A percentile compares a stretch with the other conserved stretches of the same genome.
Evolutionary conservation across 2,888 invertebrate genomes (phyloP).

Genomic region (Xanthostigma xanthostigma): DNA sequence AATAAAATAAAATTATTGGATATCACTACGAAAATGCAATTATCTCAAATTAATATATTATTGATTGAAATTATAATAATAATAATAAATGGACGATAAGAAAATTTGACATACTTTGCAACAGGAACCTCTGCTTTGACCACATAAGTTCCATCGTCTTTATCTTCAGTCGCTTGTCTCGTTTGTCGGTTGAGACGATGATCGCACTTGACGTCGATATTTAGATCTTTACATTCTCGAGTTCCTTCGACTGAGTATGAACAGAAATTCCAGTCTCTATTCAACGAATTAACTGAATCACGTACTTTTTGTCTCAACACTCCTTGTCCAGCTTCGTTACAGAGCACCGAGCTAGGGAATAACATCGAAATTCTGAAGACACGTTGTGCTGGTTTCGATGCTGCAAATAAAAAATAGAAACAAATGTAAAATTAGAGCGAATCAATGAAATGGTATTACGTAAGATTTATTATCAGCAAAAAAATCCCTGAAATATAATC

Average conservation of each 20-base stretch:
- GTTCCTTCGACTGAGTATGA: conserved; percentile 78
- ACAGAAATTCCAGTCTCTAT: conserved; percentile 95
- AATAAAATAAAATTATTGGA: neutral
- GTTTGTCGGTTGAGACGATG: conserved; percentile 53
- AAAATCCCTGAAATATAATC: no score
- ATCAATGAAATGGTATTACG: neutral
- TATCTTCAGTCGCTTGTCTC: conserved; percentile 44
- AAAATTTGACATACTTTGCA: conserved; percentile 44
- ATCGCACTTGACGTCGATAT: conserved; percentile 84
- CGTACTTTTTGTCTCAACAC: conserved; percentile 80
- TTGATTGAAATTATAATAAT: conserved; percentile 4
- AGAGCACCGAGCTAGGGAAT: conserved; percentile 92
- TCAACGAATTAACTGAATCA: conserved; percentile 76
- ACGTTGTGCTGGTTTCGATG: conserved; percentile 80
- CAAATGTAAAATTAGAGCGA: neutral
- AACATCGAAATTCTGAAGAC: conserved; percentile 87
- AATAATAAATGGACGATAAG: neutral
- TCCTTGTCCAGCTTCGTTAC: conserved; percentile 88
- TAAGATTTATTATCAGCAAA: no score
- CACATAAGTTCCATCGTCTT: conserved; percentile 67
- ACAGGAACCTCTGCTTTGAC: conserved; percentile 70
- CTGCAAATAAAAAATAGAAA: conserved; percentile 28
- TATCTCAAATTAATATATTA: conserved; percentile 4
- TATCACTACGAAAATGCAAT: neutral
- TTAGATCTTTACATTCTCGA: conserved; percentile 77